Conservation (phyloP, 2,113 vertebrate species). For the Myotis davidii region DNA sequence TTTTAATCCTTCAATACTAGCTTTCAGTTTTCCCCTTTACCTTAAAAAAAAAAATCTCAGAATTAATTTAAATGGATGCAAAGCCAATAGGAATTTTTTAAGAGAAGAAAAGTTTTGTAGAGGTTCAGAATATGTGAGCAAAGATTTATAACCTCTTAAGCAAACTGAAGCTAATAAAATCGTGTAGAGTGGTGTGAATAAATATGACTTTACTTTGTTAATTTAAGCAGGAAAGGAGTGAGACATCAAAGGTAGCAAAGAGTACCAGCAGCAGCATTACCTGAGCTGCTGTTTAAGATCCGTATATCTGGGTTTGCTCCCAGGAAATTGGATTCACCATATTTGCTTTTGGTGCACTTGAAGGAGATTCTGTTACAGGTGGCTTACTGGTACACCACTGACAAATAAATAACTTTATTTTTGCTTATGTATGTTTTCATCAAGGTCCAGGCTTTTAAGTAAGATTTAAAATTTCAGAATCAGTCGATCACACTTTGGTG, state of each 20-base stretch:
- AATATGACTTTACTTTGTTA: background rate
- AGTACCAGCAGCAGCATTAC: background rate
- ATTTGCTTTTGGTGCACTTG: background rate
- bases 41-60: background rate
- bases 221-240: background rate
- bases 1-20: background rate
- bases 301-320: background rate
- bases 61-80: slow-evolving; percentile 9
- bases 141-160: slow-evolving; percentile 37
- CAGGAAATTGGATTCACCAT: background rate
- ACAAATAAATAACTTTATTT: slow-evolving; percentile 28
- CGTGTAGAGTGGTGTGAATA: background rate
- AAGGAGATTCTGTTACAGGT: background rate
- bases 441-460: background rate
- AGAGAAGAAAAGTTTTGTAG: background rate
- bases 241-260: background rate
- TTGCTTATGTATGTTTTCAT: slow-evolving; percentile 29
- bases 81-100: background rate
- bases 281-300: background rate
- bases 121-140: background rate
- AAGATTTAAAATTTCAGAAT: slow-evolving; percentile 29
- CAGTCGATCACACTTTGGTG: background rate
- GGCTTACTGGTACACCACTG: background rate
- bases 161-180: slow-evolving; percentile 53
- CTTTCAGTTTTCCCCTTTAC: background rate